Evolutionary conservation across 1,140 invertebrate genomes (phyloP).

Genomic region (Ostrea edulis): DNA sequence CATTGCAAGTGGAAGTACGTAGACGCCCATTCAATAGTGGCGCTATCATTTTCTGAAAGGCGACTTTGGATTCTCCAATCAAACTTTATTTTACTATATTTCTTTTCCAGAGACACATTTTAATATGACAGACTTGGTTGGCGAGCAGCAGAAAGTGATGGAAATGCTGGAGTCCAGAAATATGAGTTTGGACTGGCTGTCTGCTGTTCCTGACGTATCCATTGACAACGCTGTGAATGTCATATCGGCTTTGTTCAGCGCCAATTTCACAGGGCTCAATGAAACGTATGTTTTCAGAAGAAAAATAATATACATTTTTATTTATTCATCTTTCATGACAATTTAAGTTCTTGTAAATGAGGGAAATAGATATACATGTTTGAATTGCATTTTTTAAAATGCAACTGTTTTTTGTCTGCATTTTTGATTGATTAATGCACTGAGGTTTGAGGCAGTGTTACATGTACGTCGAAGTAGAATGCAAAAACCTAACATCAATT

Average conservation of each 20-base stretch:
- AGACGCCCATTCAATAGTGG: neutral
- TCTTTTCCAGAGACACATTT: neutral
- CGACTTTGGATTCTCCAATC: too few species aligned
- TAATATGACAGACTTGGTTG: slow-evolving; percentile 4
- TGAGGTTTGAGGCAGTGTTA: too few species aligned
- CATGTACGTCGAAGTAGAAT: too few species aligned
- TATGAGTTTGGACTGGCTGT: neutral
- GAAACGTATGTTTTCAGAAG: neutral
- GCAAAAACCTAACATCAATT: too few species aligned
- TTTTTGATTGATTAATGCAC: neutral
- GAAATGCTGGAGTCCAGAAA: neutral
- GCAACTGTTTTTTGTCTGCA: neutral
- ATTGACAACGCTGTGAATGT: slow-evolving; percentile 24
- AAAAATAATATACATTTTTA: neutral
- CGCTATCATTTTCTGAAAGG: neutral
- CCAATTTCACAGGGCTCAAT: neutral
- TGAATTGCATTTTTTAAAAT: neutral
- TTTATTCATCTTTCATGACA: neutral
- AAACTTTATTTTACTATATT: neutral
- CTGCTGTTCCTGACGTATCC: neutral
- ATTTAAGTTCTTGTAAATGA: too few species aligned
- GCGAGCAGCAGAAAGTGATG: neutral
- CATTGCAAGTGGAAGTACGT: slow-evolving; percentile 7
- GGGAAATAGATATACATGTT: too few species aligned
- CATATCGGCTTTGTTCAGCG: neutral